Base-by-base conservation (phyloP, 2,888 invertebrate species). In the Nezara viridula region DNA sequence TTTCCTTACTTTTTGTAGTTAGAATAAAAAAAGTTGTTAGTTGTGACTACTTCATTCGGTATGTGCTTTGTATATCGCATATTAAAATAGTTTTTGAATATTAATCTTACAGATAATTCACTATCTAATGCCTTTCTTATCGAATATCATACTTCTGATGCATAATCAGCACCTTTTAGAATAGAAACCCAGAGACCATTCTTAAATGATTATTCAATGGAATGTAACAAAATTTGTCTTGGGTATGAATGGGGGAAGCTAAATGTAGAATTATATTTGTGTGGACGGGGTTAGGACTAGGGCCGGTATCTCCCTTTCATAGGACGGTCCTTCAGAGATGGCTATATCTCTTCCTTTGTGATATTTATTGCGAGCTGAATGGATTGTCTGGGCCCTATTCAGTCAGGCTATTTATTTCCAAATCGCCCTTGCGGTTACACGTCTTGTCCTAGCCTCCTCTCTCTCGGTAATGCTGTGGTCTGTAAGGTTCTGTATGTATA, bases 281-380 rank as follows among this genome's bases (percentile, higher is more conserved):
- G 44, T 0, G 19, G 77, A 24, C 32, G 1, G 40, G 81, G 44
- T 37, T 9, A 37, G 24, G 77, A 37, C 37, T 3, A 5, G 32
- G 37, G n/a, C n/a, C 14, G 1, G 40, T 21, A 77, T 77, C 40
- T 77, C 40, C 73, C 73, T 77, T 40, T 77, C 21, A 77, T 81
- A 81, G 1, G 44, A 9, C 4, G 44, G 44, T 6, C 81, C 40
- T 81, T 81, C 81, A 81, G 44, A 1, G 0, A 5, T 9, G 24
- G 14, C 81, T 47, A 81, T 81, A 44, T 44, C 44, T 81, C 81
- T 81, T 44, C 81, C 44, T 81, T 81, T 81, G 81, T 81, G 44
- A 81, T 81, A 81, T 81, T 81, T 81, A 81, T 81, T 81, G 44
- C 44, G 27, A 47, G 40, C 37, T 21, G 66, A 21, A 21, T 27